Conservation (phyloP, 2,113 vertebrate genomes). For the Callorhinus ursinus region DNA sequence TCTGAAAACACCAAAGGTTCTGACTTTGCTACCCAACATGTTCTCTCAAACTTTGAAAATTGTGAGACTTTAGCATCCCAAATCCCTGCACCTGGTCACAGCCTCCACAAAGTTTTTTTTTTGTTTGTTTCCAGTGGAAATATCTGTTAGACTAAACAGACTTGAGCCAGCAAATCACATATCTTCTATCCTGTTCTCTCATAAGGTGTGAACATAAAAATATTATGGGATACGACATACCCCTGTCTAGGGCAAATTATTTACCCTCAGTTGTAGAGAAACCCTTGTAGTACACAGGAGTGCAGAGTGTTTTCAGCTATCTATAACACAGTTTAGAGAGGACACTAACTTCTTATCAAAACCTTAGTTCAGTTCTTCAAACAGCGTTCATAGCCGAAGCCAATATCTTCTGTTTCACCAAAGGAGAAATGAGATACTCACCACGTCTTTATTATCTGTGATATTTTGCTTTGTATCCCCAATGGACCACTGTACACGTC, state of each 20-base stretch:
- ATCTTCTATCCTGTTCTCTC: background rate
- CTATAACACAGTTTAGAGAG: background rate
- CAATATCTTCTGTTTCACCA: background rate
- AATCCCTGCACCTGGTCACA: background rate
- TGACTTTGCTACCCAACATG: background rate
- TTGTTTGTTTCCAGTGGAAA: background rate
- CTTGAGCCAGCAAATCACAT: background rate
- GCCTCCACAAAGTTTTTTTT: background rate
- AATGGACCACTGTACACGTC: background rate
- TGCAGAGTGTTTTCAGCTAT: background rate
- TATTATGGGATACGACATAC: background rate
- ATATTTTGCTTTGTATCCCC: background rate
- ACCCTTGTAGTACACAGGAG: background rate
- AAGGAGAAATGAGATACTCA: conserved; percentile 23
- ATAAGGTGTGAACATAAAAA: background rate
- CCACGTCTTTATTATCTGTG: background rate
- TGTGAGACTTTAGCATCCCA: background rate
- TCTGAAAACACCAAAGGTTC: background rate
- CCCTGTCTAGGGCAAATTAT: background rate
- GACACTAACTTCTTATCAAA: background rate
- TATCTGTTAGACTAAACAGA: background rate
- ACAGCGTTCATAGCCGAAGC: background rate
- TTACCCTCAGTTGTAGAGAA: background rate
- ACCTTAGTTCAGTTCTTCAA: background rate
- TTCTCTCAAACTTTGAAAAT: background rate